Percentiles rank a stretch among this genome's conserved stretches.
Conservation (phyloP, 2,797 vertebrate species). For the Notolabrus celidotus region DNA sequence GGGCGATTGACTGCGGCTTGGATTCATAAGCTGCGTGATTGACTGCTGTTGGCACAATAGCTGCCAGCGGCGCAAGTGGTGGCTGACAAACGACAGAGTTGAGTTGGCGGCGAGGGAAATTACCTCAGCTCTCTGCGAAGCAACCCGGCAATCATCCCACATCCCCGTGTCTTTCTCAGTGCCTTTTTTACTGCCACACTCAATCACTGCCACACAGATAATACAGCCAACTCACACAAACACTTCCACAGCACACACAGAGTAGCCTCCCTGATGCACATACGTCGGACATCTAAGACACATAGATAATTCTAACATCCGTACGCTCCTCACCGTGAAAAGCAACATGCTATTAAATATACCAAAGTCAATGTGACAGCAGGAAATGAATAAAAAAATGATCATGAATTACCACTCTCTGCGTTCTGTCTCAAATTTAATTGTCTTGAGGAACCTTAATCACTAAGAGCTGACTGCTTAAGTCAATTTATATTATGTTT, state of each 20-base stretch:
- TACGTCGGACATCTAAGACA: slow-evolving; percentile 48
- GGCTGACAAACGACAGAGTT: slow-evolving; percentile 81
- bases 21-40: slow-evolving; percentile 83
- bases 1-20: slow-evolving; percentile 78
- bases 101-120: slow-evolving; percentile 81
- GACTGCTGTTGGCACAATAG: slow-evolving; percentile 84
- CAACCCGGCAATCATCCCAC: slow-evolving; percentile 79
- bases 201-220: slow-evolving; percentile 81
- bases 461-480: slow-evolving; percentile 60
- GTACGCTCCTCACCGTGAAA: slow-evolving; percentile 30
- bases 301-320: slow-evolving; percentile 62
- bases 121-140: slow-evolving; percentile 73
- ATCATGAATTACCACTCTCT: slow-evolving; percentile 48
- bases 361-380: slow-evolving; percentile 62
- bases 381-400: slow-evolving; percentile 46
- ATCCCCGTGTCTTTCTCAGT: slow-evolving; percentile 72
- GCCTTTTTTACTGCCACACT: slow-evolving; percentile 81
- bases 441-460: slow-evolving; percentile 71
- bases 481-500: slow-evolving; percentile 78
- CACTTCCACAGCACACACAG: slow-evolving; percentile 52
- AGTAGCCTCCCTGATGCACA: slow-evolving; percentile 42
- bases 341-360: slow-evolving; percentile 50
- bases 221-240: slow-evolving; percentile 67
- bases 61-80: slow-evolving; percentile 79
- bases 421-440: slow-evolving; percentile 56